Conservation (phyloP, 53 echinoderm and acorn worm genomes). For the Antedon mediterranea region DNA sequence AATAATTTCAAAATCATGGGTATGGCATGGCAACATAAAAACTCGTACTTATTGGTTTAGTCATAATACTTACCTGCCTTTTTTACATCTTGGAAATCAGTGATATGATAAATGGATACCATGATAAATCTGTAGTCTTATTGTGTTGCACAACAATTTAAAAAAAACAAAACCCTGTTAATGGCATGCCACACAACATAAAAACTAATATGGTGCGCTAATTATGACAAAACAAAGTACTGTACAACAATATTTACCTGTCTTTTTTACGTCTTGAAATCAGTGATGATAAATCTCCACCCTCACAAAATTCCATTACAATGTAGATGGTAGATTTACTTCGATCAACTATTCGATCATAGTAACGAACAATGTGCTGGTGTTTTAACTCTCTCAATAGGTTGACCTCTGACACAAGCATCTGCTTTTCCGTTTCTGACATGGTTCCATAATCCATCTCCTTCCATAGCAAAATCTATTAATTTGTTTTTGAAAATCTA, state of each 20-base stretch:
- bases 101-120: no score
- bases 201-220: no score
- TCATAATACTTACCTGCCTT: no score
- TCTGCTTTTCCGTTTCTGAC: constrained; percentile 81
- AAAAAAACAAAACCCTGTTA: no score
- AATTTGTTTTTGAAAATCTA: background rate
- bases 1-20: no score
- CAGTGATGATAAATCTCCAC: constrained; percentile 77
- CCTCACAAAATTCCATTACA: constrained; percentile 98
- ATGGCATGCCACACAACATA: no score
- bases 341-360: constrained; percentile 75
- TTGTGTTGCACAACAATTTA: no score
- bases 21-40: no score
- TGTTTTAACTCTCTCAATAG: constrained; percentile 77
- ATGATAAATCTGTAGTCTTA: no score
- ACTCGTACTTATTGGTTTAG: no score
- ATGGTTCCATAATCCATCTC: constrained; percentile 92
- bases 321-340: constrained; percentile 72
- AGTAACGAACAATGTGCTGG: constrained; percentile 87
- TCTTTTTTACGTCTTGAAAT: constrained; percentile 76
- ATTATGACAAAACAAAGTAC: no score
- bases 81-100: no score
- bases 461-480: constrained; percentile 84
- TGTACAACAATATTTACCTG: constrained; percentile 31
- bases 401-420: constrained; percentile 95